Conservation (phyloP, 1,140 invertebrate genomes). For the Andrena cerasifolii region DNA sequence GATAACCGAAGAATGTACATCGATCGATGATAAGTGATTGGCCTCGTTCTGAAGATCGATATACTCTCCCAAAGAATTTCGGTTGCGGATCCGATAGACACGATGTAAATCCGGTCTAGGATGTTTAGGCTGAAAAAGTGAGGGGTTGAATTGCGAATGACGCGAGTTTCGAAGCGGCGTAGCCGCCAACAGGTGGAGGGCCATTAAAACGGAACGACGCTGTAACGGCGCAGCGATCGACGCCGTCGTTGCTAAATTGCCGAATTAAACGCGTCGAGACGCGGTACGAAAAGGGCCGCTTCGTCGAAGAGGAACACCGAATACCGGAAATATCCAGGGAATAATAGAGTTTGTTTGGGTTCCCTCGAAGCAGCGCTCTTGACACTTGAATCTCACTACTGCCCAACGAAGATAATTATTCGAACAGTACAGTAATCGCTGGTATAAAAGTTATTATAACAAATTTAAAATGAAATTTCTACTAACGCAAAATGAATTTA, state of each 20-base stretch:
- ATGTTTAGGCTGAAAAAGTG: slow-evolving; percentile 13
- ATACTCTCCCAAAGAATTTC: neutral
- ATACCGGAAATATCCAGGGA: slow-evolving; percentile 10
- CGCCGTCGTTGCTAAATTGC: slow-evolving; percentile 32
- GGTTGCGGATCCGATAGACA: neutral
- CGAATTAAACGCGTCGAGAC: slow-evolving; percentile 33
- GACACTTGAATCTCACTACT: neutral
- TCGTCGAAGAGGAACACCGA: neutral
- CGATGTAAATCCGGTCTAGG: neutral
- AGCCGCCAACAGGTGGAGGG: slow-evolving; percentile 48
- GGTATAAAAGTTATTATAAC: too few relatives aligned
- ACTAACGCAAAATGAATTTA: too few relatives aligned
- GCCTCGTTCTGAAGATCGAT: neutral
- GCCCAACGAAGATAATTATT: too few relatives aligned
- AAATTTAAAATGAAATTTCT: too few relatives aligned
- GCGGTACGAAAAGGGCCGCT: neutral
- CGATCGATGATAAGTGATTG: too few relatives aligned
- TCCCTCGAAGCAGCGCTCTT: too few relatives aligned
- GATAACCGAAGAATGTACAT: too few relatives aligned
- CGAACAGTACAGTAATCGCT: too few relatives aligned
- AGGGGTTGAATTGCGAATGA: slow-evolving; percentile 17
- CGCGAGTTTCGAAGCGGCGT: slow-evolving; percentile 34
- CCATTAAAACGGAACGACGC: slow-evolving; percentile 50
- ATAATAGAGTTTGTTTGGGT: slow-evolving; percentile 6
- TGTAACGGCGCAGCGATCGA: slow-evolving; percentile 47